phyloP scores from a whole-genome alignment of 2,888 invertebrate genomes.

The Diarsia brunnea region DNA sequence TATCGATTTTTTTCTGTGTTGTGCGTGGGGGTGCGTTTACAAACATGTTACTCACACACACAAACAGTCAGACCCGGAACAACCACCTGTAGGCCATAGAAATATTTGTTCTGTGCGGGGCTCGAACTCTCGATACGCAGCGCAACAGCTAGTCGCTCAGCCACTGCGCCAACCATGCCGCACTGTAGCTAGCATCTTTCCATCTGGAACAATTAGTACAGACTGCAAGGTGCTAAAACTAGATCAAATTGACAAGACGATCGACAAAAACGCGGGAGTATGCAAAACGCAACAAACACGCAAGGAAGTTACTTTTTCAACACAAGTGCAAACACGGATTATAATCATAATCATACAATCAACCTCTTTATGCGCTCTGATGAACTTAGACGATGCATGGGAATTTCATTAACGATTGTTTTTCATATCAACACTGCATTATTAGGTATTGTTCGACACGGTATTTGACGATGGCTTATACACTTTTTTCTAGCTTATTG shows the following conservation, averaged over 20 bases:
- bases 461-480: slow-evolving; percentile 27
- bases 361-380: slow-evolving; percentile 62
- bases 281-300: slow-evolving; percentile 38
- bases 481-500: not conserved
- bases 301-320: slow-evolving; percentile 49
- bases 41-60: too few relatives aligned
- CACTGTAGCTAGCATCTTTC: not conserved
- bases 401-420: slow-evolving; percentile 47
- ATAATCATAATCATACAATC: slow-evolving; percentile 61
- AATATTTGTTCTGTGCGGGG: too few relatives aligned
- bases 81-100: too few relatives aligned
- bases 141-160: too few relatives aligned
- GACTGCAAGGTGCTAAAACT: not conserved
- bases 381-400: slow-evolving; percentile 52
- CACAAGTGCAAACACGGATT: slow-evolving; percentile 54
- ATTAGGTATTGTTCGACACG: slow-evolving; percentile 35
- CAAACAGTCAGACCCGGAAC: too few relatives aligned
- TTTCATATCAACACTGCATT: slow-evolving; percentile 41
- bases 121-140: too few relatives aligned
- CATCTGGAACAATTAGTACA: not conserved
- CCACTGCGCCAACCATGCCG: too few relatives aligned
- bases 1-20: too few relatives aligned
- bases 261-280: not conserved
- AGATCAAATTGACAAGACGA: not conserved
- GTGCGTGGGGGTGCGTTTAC: too few relatives aligned